Percentiles rank a stretch among this genome's conserved stretches.
Conservation (phyloP, 53 echinoderm and acorn worm species). For the Mesocentrotus franciscanus region DNA sequence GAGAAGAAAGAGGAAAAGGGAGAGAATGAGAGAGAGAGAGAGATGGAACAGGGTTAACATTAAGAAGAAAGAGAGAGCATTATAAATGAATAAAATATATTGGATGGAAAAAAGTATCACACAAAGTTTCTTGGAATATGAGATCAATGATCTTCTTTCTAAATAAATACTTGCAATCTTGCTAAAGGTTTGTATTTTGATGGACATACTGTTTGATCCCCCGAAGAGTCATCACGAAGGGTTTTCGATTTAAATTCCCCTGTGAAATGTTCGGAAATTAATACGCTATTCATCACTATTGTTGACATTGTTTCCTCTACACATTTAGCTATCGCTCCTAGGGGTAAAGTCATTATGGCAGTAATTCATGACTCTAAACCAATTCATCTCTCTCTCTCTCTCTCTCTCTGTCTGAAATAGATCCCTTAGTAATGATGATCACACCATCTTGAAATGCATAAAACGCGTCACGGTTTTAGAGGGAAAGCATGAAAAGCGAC, state of each 20-base stretch:
- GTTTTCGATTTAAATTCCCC: neutral
- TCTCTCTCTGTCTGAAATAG: neutral
- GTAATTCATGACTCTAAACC: neutral
- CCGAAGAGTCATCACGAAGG: neutral
- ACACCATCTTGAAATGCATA: conserved; percentile 37
- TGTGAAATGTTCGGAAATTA: conserved; percentile 22
- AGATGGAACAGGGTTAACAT: neutral
- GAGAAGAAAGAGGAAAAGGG: neutral
- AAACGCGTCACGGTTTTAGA: neutral
- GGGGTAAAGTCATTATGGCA: conserved; percentile 4
- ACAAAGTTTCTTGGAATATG: neutral
- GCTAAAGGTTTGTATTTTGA: neutral
- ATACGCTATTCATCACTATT: conserved; percentile 30
- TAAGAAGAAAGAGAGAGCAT: neutral
- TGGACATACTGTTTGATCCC: neutral
- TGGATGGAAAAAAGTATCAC: neutral
- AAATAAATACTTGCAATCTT: neutral
- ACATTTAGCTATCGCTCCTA: neutral
- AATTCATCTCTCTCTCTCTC: neutral
- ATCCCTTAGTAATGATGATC: neutral
- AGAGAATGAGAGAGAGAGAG: neutral
- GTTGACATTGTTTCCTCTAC: neutral
- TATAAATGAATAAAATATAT: neutral
- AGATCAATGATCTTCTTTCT: neutral
- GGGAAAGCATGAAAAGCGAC: conserved; percentile 22